Evolutionary conservation across 92 coral and sea anemone genomes (phyloP).

Genomic region (Parazoanthus swiftii): DNA sequence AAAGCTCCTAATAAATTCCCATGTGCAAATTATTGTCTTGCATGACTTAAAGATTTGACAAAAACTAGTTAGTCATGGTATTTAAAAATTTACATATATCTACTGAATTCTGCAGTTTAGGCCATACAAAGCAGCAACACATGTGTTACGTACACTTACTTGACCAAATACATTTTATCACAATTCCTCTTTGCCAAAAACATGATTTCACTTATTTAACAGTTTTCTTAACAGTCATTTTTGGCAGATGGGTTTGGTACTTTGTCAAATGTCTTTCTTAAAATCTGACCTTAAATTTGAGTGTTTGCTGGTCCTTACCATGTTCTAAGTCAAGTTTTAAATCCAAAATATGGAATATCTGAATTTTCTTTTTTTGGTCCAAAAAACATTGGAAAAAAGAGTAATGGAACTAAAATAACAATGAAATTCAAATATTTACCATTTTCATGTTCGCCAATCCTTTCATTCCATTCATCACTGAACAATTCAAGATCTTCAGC

Average conservation of each 20-base stretch:
- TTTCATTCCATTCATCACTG: slow-evolving; percentile 8
- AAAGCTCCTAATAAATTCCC: slow-evolving; percentile 11
- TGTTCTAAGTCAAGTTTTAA: neutral
- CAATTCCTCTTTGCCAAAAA: neutral
- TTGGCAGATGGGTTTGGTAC: neutral
- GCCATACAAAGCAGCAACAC: neutral
- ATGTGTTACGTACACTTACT: neutral
- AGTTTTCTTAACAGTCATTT: neutral
- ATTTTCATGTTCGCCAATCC: slow-evolving; percentile 33
- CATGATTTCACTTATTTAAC: neutral
- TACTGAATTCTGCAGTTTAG: neutral
- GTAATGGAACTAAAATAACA: neutral
- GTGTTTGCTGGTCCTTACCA: too few relatives aligned
- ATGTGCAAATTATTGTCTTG: slow-evolving; percentile 25
- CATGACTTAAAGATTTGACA: slow-evolving; percentile 16
- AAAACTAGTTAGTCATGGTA: slow-evolving; percentile 29
- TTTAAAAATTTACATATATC: slow-evolving; percentile 14
- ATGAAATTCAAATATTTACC: slow-evolving; percentile 26
- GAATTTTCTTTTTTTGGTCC: neutral
- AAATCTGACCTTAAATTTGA: neutral
- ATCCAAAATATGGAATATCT: too few relatives aligned
- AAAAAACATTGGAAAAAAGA: neutral
- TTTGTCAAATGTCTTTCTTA: neutral
- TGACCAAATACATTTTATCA: neutral
- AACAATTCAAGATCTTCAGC: neutral